Conservation (phyloP, 2,113 vertebrate species). For the Lasiurus cinereus region DNA sequence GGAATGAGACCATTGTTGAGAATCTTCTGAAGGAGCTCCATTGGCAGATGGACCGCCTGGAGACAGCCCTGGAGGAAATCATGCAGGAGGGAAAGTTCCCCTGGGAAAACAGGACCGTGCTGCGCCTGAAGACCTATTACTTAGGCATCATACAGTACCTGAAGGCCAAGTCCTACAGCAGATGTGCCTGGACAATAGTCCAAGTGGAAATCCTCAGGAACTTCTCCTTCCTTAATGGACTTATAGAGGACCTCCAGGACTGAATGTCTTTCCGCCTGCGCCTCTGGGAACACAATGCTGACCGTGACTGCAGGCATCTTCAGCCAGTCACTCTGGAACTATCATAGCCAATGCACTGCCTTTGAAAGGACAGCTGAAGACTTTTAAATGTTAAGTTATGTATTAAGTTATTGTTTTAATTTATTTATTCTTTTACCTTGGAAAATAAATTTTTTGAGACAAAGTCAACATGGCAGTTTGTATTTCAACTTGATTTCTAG, state of each 20-base stretch:
- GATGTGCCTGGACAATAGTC: conserved; percentile 72
- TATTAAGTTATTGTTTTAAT: conserved; percentile 70
- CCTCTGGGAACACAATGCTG: not conserved
- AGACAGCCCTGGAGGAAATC: not conserved
- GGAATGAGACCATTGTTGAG: conserved; percentile 48
- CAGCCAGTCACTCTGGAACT: not conserved
- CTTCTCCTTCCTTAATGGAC: conserved; percentile 47
- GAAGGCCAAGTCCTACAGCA: conserved; percentile 21
- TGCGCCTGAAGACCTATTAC: conserved; percentile 61
- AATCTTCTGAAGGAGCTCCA: not conserved
- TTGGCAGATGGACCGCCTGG: not conserved
- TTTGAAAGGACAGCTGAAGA: conserved; percentile 7
- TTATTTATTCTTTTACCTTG: conserved; percentile 61
- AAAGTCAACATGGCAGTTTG: not conserved
- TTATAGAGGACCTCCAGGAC: not conserved
- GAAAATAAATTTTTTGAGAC: conserved; percentile 73
- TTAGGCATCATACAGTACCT: not conserved
- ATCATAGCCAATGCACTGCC: not conserved
- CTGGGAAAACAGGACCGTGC: accelerated
- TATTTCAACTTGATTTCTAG: not conserved
- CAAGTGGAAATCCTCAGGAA: conserved; percentile 35
- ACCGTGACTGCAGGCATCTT: not conserved
- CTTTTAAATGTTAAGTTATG: conserved; percentile 60
- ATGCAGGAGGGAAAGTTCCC: not conserved
- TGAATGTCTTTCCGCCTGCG: conserved; percentile 5